Evolutionary conservation across 2,888 invertebrate genomes (phyloP), one percentile per base, ranked within the genome.

Genomic region (Laothoe populi): DNA sequence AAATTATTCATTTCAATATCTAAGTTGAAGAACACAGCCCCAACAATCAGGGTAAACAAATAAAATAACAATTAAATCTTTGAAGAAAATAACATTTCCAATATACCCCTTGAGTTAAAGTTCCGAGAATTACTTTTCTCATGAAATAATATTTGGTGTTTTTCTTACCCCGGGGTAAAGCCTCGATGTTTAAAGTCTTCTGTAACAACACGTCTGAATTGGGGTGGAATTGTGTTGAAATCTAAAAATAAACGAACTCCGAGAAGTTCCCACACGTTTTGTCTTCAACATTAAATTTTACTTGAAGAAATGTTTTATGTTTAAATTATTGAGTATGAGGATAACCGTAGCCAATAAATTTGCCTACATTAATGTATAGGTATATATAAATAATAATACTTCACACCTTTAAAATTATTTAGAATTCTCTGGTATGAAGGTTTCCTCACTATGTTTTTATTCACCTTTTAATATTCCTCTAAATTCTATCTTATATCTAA

Each of bases 131-230:
- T 46, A 46, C 46, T 46, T 46, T 46, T 0, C 3, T 19, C 23
- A 24, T 46, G 24, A 49, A 49, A 49, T 16, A 16, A 19, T 53
- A 19, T 35, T 19, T 11, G 19, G 35, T 53, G 53, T 53, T 53
- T 53, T 53, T 35, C 35, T 53, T 53, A 53, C 19, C 11, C 16
- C n/a, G 31, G 31, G 38, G 38, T 11, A 21, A 53, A 53, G 35
- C 35, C 35, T 24, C 42, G 35, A n/a, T 58, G 24, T 58, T 58
- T 58, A 24, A 58, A 58, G 24, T 58, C 42, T 42, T 42, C 42
- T 40, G n/a, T n/a, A 44, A 58, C 58, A 58, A 23, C 35, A 21
- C 57, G 23, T 38, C 3, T 35, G 42, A 58, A 58, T 42, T 58
- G 31, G 53, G 31, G 35, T 16, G 19, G 35, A 53, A 53, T 49